Conservation (phyloP, 2,888 invertebrate genomes). For the Lasioglossum villosulum region DNA sequence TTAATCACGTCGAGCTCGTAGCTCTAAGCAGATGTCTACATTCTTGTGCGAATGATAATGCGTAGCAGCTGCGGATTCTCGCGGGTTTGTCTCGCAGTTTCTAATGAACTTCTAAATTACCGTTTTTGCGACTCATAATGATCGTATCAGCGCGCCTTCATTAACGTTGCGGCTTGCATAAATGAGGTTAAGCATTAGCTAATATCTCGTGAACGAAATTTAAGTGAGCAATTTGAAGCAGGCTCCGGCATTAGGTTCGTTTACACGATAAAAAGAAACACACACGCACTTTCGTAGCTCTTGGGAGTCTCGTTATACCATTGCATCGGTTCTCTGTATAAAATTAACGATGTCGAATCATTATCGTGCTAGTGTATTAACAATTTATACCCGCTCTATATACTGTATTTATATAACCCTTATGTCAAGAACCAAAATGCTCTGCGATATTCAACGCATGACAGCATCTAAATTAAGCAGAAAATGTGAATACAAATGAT, state of each 20-base stretch:
- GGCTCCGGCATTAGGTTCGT: background rate
- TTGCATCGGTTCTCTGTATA: background rate
- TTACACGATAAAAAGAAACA: background rate
- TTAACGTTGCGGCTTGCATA: slow-evolving; percentile 31
- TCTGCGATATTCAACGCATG: background rate
- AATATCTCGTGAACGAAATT: slow-evolving; percentile 22
- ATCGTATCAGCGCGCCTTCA: slow-evolving; percentile 42
- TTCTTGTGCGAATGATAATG: slow-evolving; percentile 15
- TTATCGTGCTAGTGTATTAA: too few species aligned
- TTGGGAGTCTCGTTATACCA: background rate
- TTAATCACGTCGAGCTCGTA: background rate
- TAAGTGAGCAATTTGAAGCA: background rate
- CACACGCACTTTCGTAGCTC: background rate
- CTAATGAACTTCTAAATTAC: slow-evolving; percentile 58
- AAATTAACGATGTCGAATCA: background rate
- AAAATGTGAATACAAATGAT: too few species aligned
- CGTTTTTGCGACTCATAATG: slow-evolving; percentile 42
- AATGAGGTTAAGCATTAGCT: slow-evolving; percentile 26
- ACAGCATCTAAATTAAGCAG: too few species aligned
- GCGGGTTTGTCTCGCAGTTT: slow-evolving; percentile 29
- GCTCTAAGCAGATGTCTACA: slow-evolving; percentile 50
- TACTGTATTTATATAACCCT: background rate
- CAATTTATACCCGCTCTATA: too few species aligned
- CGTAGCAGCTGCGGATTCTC: slow-evolving; percentile 44
- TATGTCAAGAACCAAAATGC: background rate